These are phyloP conservation scores for Meloe dianella DNA, from an alignment of 2,888 invertebrate genomes.

Conservation along the genomic window DNA sequence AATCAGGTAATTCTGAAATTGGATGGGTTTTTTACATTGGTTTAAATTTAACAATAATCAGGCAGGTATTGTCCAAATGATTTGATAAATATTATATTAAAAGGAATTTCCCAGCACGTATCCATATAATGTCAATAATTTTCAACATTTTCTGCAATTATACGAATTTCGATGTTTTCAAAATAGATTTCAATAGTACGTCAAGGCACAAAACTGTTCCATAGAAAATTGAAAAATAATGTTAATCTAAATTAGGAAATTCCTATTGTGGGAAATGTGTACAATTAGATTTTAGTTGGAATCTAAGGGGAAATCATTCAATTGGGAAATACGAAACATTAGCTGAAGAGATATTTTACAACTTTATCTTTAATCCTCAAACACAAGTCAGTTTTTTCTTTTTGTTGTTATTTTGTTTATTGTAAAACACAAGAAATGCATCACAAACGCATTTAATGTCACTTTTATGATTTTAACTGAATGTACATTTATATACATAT, in stretches of 20 bases:
- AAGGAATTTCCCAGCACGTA: constrained; percentile 11
- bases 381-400: constrained; percentile 6
- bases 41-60: neutral
- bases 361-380: neutral
- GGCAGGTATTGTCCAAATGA: neutral
- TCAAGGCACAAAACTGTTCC: constrained; percentile 4
- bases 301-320: neutral
- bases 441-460: constrained; percentile 32
- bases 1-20: constrained; percentile 11
- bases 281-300: neutral
- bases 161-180: neutral
- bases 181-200: constrained; percentile 6
- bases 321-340: neutral
- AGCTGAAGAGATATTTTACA: neutral
- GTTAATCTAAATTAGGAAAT: neutral
- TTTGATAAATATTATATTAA: neutral
- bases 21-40: constrained; percentile 12
- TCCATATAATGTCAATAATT: neutral
- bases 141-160: neutral
- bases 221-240: neutral
- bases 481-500: no score
- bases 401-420: constrained; percentile 20
- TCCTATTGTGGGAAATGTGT: neutral
- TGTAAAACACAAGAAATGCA: constrained; percentile 33
- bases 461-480: constrained; percentile 33